Conservation (phyloP, 2,888 invertebrate genomes). For the Parelbella ahira region DNA sequence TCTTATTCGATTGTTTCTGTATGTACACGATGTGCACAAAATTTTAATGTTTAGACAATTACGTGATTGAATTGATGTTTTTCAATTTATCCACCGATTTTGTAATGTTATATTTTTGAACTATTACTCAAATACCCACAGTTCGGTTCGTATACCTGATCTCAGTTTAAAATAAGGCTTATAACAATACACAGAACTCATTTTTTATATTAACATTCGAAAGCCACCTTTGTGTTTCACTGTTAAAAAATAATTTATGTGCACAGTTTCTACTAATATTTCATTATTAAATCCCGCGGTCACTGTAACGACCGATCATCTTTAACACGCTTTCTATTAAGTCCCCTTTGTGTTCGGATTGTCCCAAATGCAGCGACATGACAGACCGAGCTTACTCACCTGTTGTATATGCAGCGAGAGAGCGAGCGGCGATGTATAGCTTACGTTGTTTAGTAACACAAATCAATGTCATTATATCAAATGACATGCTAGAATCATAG, state of each 20-base stretch:
- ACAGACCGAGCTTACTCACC: conserved; percentile 1
- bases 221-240: conserved; percentile 14
- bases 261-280: conserved; percentile 20
- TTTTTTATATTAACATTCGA: too few relatives aligned
- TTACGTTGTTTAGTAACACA: not conserved
- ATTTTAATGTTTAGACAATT: too few relatives aligned
- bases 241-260: conserved; percentile 19
- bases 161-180: too few relatives aligned
- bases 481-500: too few relatives aligned
- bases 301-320: conserved; percentile 20
- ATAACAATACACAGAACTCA: too few relatives aligned
- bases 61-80: too few relatives aligned
- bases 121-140: too few relatives aligned
- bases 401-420: not conserved
- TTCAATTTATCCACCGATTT: too few relatives aligned
- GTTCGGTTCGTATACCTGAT: too few relatives aligned
- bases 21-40: too few relatives aligned
- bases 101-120: too few relatives aligned
- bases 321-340: conserved; percentile 21
- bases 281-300: conserved; percentile 17
- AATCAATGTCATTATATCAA: not conserved
- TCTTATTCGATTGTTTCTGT: too few relatives aligned
- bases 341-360: conserved; percentile 21
- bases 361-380: conserved; percentile 19
- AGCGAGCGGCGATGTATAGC: conserved; percentile 1